Base-by-base conservation (phyloP, 2,888 invertebrate species). In the Capitulum mitella region DNA sequence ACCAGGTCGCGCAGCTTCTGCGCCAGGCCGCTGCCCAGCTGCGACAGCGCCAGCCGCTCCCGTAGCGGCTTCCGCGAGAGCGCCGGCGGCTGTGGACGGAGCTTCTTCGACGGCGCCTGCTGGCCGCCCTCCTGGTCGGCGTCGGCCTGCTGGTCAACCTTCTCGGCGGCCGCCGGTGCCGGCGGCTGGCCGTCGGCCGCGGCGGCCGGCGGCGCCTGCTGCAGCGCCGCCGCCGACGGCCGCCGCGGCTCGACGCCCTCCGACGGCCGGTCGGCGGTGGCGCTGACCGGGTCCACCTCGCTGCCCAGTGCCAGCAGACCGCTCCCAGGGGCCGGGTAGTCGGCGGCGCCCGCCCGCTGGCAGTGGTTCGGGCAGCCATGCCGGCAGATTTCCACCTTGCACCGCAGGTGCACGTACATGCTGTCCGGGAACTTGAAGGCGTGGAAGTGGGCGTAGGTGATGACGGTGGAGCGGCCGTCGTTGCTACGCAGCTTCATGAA, bases 341-440 rank as follows among this genome's bases (percentile, higher is more conserved):
- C 81, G n/a, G 80, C 81, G 26, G 81, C 79, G 0, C 79, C 77
- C 48, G 90, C 90, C 37, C 91, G 85, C 85, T 95, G 94, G 84
- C 95, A 95, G 85, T 95, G 95, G 85, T 95, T 95, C 82, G 95
- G 87, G 84, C 96, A 96, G 0, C 95, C 95, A 84, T 95, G 94
- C 22, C 96, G 89, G 85, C 95, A 96, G 83, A 96, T 96, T 82
- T 95, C 93, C 83, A 82, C 82, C 48, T 95, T 96, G 86, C 96
- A 96, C 83, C 95, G 92, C 83, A 96, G 94, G 85, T 96, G 95
- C 1, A 96, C 96, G 84, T 94, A 94, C 51, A 96, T 88, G 0
- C 95, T 95, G 84, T 96, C 96, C 0, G 96, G 96, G 85, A 96
- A 96, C 86, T 96, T 96, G 88, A 96, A 96, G 64, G 96, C 96